Conservation (phyloP, 2,888 invertebrate species). For the Eupithecia dodoneata region DNA sequence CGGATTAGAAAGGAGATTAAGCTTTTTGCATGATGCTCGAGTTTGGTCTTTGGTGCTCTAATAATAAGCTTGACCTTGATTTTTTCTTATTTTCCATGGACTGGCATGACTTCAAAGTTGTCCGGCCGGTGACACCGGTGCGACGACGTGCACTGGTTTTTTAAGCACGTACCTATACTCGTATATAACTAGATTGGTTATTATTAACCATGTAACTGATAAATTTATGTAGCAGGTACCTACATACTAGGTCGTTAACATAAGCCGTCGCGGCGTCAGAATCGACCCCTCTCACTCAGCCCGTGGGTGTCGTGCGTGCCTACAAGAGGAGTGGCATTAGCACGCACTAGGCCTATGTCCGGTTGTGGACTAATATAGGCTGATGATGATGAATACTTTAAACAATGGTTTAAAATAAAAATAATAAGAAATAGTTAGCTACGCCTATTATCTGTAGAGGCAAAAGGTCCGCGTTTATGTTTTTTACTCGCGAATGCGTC, state of each 20-base stretch:
- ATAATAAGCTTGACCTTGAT: constrained; percentile 65
- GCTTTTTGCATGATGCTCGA: constrained; percentile 50
- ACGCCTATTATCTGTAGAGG: not conserved
- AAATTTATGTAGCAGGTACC: no score
- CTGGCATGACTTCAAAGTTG: not conserved
- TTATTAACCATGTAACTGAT: not conserved
- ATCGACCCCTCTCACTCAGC: no score
- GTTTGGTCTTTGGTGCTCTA: constrained; percentile 56
- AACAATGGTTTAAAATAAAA: no score
- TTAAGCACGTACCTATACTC: not conserved
- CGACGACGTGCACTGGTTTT: not conserved
- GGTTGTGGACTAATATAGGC: no score
- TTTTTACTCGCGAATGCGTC: not conserved
- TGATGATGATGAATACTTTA: no score
- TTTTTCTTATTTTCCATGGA: constrained; percentile 39
- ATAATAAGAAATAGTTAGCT: no score
- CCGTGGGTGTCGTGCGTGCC: no score
- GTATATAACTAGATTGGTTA: not conserved
- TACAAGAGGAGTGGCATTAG: no score
- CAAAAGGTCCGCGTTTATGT: not conserved
- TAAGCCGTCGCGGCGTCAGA: no score
- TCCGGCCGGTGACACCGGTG: constrained; percentile 11
- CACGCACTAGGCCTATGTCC: no score
- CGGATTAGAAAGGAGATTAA: constrained; percentile 59
- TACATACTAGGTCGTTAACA: no score